phyloP scores from a whole-genome alignment of 1,140 invertebrate genomes.

The Gryllus bimaculatus region DNA sequence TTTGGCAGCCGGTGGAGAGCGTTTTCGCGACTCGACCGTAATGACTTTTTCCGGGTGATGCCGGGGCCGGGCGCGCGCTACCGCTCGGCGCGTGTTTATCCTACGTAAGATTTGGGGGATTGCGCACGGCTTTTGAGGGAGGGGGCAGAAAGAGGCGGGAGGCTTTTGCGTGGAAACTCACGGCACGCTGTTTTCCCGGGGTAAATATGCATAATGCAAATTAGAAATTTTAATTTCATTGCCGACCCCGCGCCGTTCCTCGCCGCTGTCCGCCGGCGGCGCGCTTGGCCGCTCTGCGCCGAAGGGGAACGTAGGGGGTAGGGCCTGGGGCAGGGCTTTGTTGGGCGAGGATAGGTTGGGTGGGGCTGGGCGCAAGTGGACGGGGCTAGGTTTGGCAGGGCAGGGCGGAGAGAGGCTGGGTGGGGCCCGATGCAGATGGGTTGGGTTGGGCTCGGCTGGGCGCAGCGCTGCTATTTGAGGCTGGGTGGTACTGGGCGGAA shows the following conservation, averaged over 20 bases:
- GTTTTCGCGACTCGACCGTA: neutral
- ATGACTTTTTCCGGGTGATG: neutral
- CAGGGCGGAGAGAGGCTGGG: neutral
- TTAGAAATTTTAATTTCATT: conserved; percentile 6
- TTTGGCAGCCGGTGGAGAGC: no score
- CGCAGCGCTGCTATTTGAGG: no score
- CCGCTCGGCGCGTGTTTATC: neutral
- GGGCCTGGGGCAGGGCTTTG: no score
- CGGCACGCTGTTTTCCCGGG: neutral
- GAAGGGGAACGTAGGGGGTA: no score
- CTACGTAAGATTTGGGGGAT: neutral
- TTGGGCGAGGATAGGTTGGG: no score
- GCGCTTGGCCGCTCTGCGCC: neutral
- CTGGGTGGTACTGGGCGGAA: no score
- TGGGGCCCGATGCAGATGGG: no score
- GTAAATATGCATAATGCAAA: conserved; percentile 5
- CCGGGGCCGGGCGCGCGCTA: no score
- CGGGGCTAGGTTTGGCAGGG: neutral
- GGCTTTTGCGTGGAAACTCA: neutral
- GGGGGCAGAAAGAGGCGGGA: no score
- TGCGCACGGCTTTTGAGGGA: neutral
- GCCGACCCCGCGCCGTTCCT: no score
- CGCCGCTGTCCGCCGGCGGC: no score
- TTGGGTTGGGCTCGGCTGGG: no score
- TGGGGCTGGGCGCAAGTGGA: neutral